Conservation (phyloP, 2,888 invertebrate genomes). For the Emmelina monodactyla region DNA sequence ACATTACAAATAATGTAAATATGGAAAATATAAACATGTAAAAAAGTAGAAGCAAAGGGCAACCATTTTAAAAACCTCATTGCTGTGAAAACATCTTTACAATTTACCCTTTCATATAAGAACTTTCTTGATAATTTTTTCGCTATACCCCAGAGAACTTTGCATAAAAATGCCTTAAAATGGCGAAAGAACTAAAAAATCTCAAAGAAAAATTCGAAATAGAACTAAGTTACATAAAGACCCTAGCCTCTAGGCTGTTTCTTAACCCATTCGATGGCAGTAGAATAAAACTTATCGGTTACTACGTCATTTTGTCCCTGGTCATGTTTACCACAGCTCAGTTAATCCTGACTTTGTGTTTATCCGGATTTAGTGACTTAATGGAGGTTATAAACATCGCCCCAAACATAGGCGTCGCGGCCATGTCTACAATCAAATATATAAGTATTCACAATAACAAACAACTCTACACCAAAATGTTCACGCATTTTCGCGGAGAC, state of each 20-base stretch:
- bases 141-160: too few relatives aligned
- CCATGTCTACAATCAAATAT: constrained; percentile 37
- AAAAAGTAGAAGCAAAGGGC: too few relatives aligned
- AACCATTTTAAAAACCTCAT: too few relatives aligned
- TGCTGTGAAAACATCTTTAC: too few relatives aligned
- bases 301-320: constrained; percentile 21
- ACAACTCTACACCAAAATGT: constrained; percentile 27
- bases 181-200: too few relatives aligned
- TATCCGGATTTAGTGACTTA: constrained; percentile 28
- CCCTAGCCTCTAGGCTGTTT: constrained; percentile 29
- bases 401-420: constrained; percentile 40
- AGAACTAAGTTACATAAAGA: constrained; percentile 29
- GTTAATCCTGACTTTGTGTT: constrained; percentile 27
- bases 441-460: constrained; percentile 28
- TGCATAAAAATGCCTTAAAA: too few relatives aligned
- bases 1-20: too few relatives aligned
- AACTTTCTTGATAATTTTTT: too few relatives aligned
- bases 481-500: constrained; percentile 28
- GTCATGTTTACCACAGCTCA: constrained; percentile 29
- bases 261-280: constrained; percentile 33
- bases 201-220: neutral
- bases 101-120: too few relatives aligned
- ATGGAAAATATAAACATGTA: too few relatives aligned
- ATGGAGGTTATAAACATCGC: constrained; percentile 39
- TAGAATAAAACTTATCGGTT: constrained; percentile 22